phyloP scores from a whole-genome alignment of 2,888 invertebrate genomes.

The Prosapia bicincta region DNA sequence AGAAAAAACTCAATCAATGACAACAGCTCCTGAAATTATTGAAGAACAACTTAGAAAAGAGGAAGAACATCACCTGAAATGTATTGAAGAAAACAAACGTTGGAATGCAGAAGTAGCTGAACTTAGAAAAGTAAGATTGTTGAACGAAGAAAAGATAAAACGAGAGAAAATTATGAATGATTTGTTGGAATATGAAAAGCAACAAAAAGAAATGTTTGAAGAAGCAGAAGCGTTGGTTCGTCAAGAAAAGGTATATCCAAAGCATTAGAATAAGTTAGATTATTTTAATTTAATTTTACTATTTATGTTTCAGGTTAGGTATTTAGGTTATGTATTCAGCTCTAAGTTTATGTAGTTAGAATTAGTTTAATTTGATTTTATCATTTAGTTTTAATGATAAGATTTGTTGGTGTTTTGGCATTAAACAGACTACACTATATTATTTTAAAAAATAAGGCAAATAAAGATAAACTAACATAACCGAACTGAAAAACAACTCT shows the following conservation, averaged over 20 bases:
- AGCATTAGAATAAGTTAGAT: no score
- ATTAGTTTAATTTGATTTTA: no score
- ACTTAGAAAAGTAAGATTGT: constrained; percentile 57
- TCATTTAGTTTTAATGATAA: no score
- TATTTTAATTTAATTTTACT: no score
- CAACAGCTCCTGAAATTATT: constrained; percentile 41
- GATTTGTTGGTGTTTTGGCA: no score
- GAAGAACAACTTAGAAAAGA: constrained; percentile 50
- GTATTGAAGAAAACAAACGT: constrained; percentile 58
- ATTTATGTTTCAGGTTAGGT: no score
- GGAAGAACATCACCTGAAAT: constrained; percentile 60
- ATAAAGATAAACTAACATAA: no score
- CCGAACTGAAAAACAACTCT: no score
- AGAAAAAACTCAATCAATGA: constrained; percentile 50
- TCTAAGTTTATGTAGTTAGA: no score
- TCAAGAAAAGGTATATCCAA: constrained; percentile 48
- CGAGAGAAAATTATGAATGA: constrained; percentile 50
- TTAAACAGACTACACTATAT: no score
- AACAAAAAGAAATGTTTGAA: constrained; percentile 37
- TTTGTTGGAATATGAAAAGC: constrained; percentile 34
- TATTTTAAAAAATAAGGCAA: no score
- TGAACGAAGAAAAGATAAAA: constrained; percentile 50
- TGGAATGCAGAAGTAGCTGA: constrained; percentile 66
- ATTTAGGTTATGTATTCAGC: no score
- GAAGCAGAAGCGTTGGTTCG: constrained; percentile 47